phyloP scores from a whole-genome alignment of 2,888 invertebrate species.

The Cataglyphis altisquamis region DNA sequence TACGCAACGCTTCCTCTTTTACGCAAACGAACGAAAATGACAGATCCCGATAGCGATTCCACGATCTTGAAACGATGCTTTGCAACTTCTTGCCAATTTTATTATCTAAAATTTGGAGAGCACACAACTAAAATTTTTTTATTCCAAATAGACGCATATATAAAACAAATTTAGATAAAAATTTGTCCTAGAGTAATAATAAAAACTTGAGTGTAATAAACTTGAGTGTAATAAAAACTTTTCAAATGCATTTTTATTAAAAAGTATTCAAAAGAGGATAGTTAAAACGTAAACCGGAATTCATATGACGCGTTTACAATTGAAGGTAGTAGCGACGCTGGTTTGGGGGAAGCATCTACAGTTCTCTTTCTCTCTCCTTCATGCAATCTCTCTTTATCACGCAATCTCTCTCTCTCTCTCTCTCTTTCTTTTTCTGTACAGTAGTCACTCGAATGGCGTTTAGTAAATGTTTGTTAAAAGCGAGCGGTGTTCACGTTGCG shows the following conservation, averaged over 20 bases:
- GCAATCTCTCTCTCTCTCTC: background rate
- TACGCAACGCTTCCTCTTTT: background rate
- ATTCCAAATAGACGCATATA: background rate
- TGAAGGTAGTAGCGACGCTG: background rate
- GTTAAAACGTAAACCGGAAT: background rate
- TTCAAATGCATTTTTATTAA: background rate
- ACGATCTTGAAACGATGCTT: background rate
- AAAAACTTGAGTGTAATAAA: too few relatives aligned
- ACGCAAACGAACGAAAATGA: background rate
- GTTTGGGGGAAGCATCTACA: background rate
- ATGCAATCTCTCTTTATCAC: too few relatives aligned
- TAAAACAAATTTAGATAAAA: background rate
- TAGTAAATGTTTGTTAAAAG: background rate
- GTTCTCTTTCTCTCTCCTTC: background rate
- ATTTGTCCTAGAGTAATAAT: background rate
- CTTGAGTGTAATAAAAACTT: too few relatives aligned
- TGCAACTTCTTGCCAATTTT: background rate
- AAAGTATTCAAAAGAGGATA: background rate
- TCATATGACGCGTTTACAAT: background rate
- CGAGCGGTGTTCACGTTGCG: background rate
- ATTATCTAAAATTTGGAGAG: background rate
- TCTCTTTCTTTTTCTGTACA: background rate
- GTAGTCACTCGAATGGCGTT: slow-evolving; percentile 2
- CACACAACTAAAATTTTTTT: background rate
- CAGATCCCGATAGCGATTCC: background rate